Conservation (phyloP, 2,888 invertebrate species). For the Melanostoma scalare region DNA sequence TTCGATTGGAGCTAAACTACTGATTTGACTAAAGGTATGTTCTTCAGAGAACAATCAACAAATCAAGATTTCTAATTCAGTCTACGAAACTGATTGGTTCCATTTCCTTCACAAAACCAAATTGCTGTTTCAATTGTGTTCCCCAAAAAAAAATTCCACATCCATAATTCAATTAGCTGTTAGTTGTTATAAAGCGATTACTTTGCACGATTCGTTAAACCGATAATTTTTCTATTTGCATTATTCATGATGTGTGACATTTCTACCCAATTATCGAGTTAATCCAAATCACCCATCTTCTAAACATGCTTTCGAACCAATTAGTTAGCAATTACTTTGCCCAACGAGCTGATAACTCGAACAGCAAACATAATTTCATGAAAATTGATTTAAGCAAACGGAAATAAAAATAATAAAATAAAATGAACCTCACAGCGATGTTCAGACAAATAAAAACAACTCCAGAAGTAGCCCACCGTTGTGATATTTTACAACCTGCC, state of each 20-base stretch:
- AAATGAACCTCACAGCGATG: background rate
- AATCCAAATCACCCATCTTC: constrained; percentile 35
- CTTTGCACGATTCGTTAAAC: constrained; percentile 47
- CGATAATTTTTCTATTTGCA: constrained; percentile 49
- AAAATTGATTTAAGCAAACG: background rate
- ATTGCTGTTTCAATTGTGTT: too few species aligned
- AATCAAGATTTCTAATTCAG: too few species aligned
- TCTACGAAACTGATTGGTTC: too few species aligned
- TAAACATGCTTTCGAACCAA: background rate
- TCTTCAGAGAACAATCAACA: too few species aligned
- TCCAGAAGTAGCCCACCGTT: constrained; percentile 7
- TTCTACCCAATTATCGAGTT: constrained; percentile 45
- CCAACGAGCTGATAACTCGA: constrained; percentile 15
- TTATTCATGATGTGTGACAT: constrained; percentile 53
- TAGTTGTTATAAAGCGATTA: constrained; percentile 45
- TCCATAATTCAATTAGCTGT: constrained; percentile 38
- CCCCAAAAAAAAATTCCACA: constrained; percentile 10
- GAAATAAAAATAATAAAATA: background rate
- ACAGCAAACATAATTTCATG: background rate
- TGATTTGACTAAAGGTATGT: too few species aligned
- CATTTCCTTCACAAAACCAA: too few species aligned
- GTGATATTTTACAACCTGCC: background rate
- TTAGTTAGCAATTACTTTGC: constrained; percentile 14
- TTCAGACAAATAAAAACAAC: too few species aligned
- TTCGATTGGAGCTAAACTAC: too few species aligned